These are phyloP conservation scores for Lycaon pictus DNA, from an alignment of 2,113 vertebrate genomes.

Conservation along the genomic window DNA sequence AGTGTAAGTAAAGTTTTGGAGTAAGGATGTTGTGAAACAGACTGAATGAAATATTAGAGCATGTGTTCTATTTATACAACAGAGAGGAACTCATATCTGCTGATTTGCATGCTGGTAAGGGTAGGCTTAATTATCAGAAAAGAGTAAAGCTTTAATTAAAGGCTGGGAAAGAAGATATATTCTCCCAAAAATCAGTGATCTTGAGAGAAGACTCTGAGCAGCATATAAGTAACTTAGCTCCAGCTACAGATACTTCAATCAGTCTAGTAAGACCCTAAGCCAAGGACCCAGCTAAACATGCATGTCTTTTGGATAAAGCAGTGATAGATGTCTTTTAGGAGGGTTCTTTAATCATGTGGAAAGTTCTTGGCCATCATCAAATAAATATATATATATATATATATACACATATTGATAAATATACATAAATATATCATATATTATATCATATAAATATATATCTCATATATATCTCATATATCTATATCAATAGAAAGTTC, in stretches of 20 bases:
- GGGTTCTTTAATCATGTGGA: not conserved
- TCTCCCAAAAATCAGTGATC: not conserved
- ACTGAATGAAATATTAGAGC: not conserved
- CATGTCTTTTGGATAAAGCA: not conserved
- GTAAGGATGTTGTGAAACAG: not conserved
- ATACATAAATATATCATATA: not conserved
- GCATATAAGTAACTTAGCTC: too few relatives aligned
- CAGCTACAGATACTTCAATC: accelerated
- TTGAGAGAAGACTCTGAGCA: not conserved
- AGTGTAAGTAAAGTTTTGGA: not conserved
- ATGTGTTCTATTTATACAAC: not conserved
- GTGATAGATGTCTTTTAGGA: not conserved
- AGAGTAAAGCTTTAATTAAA: not conserved
- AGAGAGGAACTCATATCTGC: not conserved
- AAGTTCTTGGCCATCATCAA: not conserved
- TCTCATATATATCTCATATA: too few relatives aligned
- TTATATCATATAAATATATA: too few relatives aligned
- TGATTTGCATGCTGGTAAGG: not conserved
- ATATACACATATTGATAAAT: not conserved
- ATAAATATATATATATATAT: not conserved
- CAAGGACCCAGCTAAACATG: not conserved
- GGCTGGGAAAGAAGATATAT: not conserved
- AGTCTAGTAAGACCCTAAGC: not conserved
- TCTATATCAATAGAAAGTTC: too few relatives aligned
- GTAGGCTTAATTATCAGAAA: not conserved